Conservation (phyloP, 92 coral and sea anemone genomes). For the Diadumene lineata region DNA sequence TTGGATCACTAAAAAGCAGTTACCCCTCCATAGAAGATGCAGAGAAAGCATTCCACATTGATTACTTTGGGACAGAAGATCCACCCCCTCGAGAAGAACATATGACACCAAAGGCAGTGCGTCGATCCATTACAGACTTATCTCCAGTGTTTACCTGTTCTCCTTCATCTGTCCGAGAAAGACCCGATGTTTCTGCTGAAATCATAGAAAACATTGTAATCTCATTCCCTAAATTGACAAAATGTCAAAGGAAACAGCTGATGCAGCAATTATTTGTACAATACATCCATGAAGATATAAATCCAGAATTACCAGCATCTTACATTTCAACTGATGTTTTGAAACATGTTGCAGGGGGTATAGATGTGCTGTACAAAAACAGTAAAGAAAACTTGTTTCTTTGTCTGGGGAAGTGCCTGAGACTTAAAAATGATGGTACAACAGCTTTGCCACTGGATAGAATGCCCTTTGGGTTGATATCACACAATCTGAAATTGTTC, state of each 20-base stretch:
- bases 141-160: conserved; percentile 9
- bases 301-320: conserved; percentile 17
- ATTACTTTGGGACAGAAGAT: conserved; percentile 7
- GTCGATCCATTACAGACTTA: background rate
- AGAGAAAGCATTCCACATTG: conserved; percentile 32
- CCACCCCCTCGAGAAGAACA: background rate
- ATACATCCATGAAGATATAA: conserved; percentile 25
- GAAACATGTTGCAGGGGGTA: conserved; percentile 20
- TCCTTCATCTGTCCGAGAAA: background rate
- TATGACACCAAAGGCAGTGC: background rate
- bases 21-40: conserved; percentile 34
- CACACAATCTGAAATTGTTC: conserved; percentile 47
- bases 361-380: conserved; percentile 13
- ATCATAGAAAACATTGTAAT: conserved; percentile 17
- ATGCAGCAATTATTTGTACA: conserved; percentile 10
- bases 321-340: conserved; percentile 19
- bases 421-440: conserved; percentile 22
- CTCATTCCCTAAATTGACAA: conserved; percentile 3
- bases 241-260: conserved; percentile 23
- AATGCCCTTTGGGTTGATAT: conserved; percentile 52
- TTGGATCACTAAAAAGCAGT: conserved; percentile 20
- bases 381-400: conserved; percentile 36
- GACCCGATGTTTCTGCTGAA: conserved; percentile 9
- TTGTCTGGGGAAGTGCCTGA: conserved; percentile 30
- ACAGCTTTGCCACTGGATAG: conserved; percentile 30